Conservation (phyloP, 2,888 invertebrate species). For the Acrocyrtus sp. region DNA sequence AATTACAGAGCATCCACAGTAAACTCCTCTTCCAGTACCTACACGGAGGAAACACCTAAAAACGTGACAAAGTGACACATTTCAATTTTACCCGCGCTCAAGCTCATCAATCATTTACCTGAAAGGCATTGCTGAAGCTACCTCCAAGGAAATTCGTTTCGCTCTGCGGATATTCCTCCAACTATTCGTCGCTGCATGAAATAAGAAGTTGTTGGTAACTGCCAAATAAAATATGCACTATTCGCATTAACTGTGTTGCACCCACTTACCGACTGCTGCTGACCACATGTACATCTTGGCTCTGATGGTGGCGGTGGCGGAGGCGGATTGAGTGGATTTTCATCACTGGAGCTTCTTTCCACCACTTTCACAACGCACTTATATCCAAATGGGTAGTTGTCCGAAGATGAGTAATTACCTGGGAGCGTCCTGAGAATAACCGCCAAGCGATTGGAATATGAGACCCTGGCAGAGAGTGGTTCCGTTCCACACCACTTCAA, state of each 20-base stretch:
- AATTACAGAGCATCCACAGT: slow-evolving; percentile 46
- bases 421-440: slow-evolving; percentile 37
- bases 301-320: neutral
- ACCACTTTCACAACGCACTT: slow-evolving; percentile 13
- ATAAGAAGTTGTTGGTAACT: neutral
- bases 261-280: slow-evolving; percentile 17
- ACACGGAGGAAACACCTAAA: neutral
- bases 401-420: slow-evolving; percentile 8
- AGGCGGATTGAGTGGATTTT: neutral
- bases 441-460: slow-evolving; percentile 25
- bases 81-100: too few relatives aligned
- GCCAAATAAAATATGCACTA: neutral
- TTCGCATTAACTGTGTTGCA: neutral
- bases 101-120: too few relatives aligned
- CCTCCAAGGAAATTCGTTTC: slow-evolving; percentile 55
- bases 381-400: slow-evolving; percentile 9
- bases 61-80: neutral
- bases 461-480: neutral
- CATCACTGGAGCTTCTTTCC: too few relatives aligned
- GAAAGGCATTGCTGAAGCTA: slow-evolving; percentile 16
- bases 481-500: slow-evolving; percentile 40
- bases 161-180: slow-evolving; percentile 41
- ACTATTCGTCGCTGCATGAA: slow-evolving; percentile 47
- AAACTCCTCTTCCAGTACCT: slow-evolving; percentile 30
- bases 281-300: slow-evolving; percentile 35